Conservation (phyloP, 2,888 invertebrate species). For the Chrysomela aeneicollis region DNA sequence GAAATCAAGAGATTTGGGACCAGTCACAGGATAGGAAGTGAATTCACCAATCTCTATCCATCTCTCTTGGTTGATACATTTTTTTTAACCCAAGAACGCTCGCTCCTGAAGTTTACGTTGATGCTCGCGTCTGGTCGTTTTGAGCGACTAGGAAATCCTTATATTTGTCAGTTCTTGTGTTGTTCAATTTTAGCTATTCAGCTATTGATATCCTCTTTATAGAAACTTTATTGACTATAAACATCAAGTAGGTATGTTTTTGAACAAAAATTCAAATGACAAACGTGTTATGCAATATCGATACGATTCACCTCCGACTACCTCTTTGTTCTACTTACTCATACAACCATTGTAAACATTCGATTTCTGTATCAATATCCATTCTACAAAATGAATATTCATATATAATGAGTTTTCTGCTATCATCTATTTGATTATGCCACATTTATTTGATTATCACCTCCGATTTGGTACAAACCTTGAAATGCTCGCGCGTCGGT, state of each 20-base stretch:
- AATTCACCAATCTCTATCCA: too few species aligned
- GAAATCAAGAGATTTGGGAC: too few species aligned
- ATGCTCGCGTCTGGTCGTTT: too few species aligned
- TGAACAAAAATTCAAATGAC: slow-evolving; percentile 11
- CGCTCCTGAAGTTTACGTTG: too few species aligned
- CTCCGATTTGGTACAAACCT: neutral
- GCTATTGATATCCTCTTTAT: slow-evolving; percentile 1
- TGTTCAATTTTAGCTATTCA: slow-evolving; percentile 8
- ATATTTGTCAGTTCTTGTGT: slow-evolving; percentile 10
- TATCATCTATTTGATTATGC: slow-evolving; percentile 6
- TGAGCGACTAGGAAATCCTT: too few species aligned
- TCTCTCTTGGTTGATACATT: too few species aligned
- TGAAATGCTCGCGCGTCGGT: too few species aligned
- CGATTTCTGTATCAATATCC: slow-evolving; percentile 9
- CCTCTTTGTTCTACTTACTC: slow-evolving; percentile 18
- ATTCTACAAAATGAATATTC: slow-evolving; percentile 15
- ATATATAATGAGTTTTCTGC: slow-evolving; percentile 17
- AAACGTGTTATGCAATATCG: slow-evolving; percentile 4
- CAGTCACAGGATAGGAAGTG: too few species aligned
- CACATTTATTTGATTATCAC: neutral
- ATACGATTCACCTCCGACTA: slow-evolving; percentile 22
- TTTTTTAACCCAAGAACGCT: neutral
- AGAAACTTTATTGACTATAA: too few species aligned
- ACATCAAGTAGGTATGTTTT: slow-evolving; percentile 7
- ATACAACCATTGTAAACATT: slow-evolving; percentile 19